Conservation (phyloP, 2,113 vertebrate species). For the pig (Sus scrofa) region T2T-Sscrofa CM000817.6:109375001-109375500, state of each 20-base stretch:
- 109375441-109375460: neutral
- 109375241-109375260: neutral
- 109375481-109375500: neutral
- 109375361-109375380: neutral
- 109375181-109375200: neutral
- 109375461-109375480: neutral
- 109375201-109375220: neutral
- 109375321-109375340: neutral
- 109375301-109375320: neutral
- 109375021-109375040: neutral
- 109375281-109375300: neutral
- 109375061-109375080: neutral
- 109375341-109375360: neutral
- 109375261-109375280: neutral
- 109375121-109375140: constrained; percentile 11
- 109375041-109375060: neutral
- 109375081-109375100: neutral
- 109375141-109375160: neutral
- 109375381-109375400: neutral
- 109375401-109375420: neutral
- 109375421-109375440: neutral
- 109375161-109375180: neutral
- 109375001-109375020: neutral
- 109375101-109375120: neutral
- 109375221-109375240: neutral